Base-by-base conservation (phyloP, 1,140 invertebrate species). In the Eciton burchellii region DNA sequence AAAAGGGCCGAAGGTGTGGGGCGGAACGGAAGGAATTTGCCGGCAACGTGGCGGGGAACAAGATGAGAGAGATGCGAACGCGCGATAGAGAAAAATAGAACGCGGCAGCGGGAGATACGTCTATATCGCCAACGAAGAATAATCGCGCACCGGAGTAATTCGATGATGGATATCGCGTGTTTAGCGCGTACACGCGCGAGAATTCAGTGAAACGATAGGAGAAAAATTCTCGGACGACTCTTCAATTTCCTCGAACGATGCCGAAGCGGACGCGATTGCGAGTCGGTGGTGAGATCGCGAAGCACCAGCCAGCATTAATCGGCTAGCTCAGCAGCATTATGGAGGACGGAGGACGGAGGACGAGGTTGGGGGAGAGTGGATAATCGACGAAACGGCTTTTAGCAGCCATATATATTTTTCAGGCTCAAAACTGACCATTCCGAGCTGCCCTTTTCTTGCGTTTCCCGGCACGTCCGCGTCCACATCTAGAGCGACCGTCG, bases 401-500 rank as follows among this genome's bases (percentile, higher is more conserved):
- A 77, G 21, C 9, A n/a, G n/a, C 47, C 14, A 47, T 16, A 16
- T 16, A n/a, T 11, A 79, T 45, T 45, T 70, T 79, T 70, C 63
- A 70, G 21, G 14, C 41, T 57, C 56, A 79, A 79, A 79, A 79
- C 26, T 29, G 49, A 0, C 52, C 74, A 70, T 70, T 79, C 21
- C 19, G 52, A 35, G 49, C 52, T 24, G 65, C 12, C 56, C 35
- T 66, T 70, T 79, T 79, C 74, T 79, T 68, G 52, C 62, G 9
- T 68, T n/a, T n/a, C n/a, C 35, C 16, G 49, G 14, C 74, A 6
- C 74, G 6, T 59, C 3, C 35, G 54, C 74, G 45, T 79, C 63
- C 74, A 79, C n/a, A n/a, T n/a, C n/a, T n/a, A n/a, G n/a, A n/a
- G n/a, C 35, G 43, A 12, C 63, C 63, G 29, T 79, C 49, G 56